Percentiles rank a stretch among this genome's conserved stretches.
These are phyloP conservation scores for Sclerurus mexicanus DNA, from an alignment of 2,113 vertebrate species.

Conservation along the genomic window DNA sequence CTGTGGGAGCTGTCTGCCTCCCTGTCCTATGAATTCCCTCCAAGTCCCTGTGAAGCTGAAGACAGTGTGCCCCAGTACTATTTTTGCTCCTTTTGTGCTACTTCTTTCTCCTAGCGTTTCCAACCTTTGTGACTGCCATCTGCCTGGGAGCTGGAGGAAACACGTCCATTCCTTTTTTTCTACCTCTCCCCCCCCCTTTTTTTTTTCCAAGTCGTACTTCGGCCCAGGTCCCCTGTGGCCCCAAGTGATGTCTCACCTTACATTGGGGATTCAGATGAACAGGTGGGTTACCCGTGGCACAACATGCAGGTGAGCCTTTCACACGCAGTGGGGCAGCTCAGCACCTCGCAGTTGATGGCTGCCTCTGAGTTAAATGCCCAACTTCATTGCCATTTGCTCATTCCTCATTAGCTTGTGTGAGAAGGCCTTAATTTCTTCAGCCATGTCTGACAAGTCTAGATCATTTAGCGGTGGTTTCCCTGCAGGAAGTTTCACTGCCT, in stretches of 20 bases:
- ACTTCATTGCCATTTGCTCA: neutral
- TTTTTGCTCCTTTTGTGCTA: neutral
- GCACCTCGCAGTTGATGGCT: neutral
- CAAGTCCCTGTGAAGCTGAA: neutral
- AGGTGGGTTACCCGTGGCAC: neutral
- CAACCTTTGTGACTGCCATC: neutral
- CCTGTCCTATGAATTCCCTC: neutral
- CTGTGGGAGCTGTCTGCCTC: neutral
- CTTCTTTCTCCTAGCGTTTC: neutral
- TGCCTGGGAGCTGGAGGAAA: neutral
- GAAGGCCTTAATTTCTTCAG: neutral
- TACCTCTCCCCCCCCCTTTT: accelerated
- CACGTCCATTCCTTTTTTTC: accelerated
- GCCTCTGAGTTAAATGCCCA: neutral
- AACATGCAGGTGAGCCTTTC: neutral
- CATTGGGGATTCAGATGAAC: neutral
- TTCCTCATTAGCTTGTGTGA: neutral
- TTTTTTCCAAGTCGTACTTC: neutral
- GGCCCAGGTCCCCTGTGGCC: neutral
- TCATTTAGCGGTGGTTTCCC: neutral
- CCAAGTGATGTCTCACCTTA: neutral
- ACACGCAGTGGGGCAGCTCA: neutral
- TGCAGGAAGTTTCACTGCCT: neutral
- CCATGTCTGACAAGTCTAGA: neutral
- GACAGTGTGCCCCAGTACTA: neutral